A percentile compares a stretch with the other conserved stretches of the same genome.
Evolutionary conservation across 35 echinoderm and acorn worm species (phyloP).

Genomic region (Holothuria glaberrima): DNA sequence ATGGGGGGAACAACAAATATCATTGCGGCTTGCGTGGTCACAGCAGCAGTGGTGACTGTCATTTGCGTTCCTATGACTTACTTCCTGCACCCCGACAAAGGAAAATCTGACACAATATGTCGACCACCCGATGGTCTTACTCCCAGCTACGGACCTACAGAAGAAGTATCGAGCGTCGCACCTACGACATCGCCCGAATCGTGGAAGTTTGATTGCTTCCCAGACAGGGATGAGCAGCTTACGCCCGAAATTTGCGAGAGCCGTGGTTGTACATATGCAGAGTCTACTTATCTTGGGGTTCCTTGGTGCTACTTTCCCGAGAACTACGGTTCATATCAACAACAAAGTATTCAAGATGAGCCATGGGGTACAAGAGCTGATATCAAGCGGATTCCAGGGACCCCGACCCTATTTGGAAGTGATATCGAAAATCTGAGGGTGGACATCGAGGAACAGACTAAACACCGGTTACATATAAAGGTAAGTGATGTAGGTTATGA

Average conservation of each 20-base stretch:
- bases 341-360: constrained; percentile 13
- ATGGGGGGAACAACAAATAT: background rate
- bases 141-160: background rate
- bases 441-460: constrained; percentile 72
- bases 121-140: background rate
- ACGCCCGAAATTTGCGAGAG: constrained; percentile 27
- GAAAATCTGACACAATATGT: constrained; percentile 1
- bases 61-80: constrained; percentile 39
- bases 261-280: constrained; percentile 59
- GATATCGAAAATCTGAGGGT: constrained; percentile 38
- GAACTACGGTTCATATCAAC: constrained; percentile 66
- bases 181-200: background rate
- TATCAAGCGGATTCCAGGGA: constrained; percentile 41
- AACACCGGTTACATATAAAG: constrained; percentile 63
- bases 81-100: constrained; percentile 72
- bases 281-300: background rate
- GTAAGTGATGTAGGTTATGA: constrained; percentile 11
- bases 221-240: constrained; percentile 13
- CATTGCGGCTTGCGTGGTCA: constrained; percentile 2
- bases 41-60: background rate
- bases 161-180: background rate
- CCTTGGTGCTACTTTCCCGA: constrained; percentile 76
- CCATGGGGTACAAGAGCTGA: constrained; percentile 52
- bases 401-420: constrained; percentile 24
- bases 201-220: constrained; percentile 52